These are phyloP conservation scores for Thecocarcelia acutangulata DNA, from an alignment of 2,888 invertebrate species.

Conservation along the genomic window DNA sequence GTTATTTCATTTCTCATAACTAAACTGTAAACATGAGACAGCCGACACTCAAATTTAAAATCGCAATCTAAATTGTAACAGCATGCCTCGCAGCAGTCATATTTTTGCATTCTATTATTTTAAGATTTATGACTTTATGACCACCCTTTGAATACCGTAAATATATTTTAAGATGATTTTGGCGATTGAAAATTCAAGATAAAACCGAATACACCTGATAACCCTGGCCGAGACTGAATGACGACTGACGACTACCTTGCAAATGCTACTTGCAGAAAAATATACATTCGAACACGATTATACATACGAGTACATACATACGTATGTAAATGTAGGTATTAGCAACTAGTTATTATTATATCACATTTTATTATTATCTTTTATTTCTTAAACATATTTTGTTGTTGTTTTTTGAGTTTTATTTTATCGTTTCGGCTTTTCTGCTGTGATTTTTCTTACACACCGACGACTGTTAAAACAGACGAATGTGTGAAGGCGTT, in stretches of 20 bases:
- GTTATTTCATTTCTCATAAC: too few relatives aligned
- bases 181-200: too few relatives aligned
- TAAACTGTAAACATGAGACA: too few relatives aligned
- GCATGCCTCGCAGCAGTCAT: too few relatives aligned
- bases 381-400: conserved; percentile 5
- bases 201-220: too few relatives aligned
- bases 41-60: too few relatives aligned
- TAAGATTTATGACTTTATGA: too few relatives aligned
- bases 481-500: conserved; percentile 64
- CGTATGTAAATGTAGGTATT: conserved; percentile 31
- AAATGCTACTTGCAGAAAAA: conserved; percentile 17
- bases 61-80: too few relatives aligned
- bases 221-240: not conserved
- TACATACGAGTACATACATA: not conserved
- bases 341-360: conserved; percentile 62
- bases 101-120: too few relatives aligned
- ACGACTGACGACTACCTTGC: conserved; percentile 5
- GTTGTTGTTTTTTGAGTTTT: conserved; percentile 18
- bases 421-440: conserved; percentile 32
- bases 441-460: conserved; percentile 29
- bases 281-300: conserved; percentile 32
- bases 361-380: conserved; percentile 26
- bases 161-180: too few relatives aligned
- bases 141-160: too few relatives aligned
- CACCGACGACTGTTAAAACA: conserved; percentile 20